Conservation (phyloP, 2,888 invertebrate genomes). For the Lutraria lutraria region DNA sequence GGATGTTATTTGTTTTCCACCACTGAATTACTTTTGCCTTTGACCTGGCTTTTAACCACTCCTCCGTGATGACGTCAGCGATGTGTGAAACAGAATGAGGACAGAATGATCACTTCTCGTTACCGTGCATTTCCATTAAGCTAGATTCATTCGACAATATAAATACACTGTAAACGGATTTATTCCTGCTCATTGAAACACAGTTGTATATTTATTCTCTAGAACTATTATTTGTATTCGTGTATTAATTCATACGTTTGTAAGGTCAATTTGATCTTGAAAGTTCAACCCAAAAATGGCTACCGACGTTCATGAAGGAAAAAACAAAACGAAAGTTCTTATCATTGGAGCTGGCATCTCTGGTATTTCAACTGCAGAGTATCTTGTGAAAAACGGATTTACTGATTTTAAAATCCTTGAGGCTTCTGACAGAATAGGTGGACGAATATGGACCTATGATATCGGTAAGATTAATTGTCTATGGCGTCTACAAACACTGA, state of each 20-base stretch:
- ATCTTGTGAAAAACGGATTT: slow-evolving; percentile 81
- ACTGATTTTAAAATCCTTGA: slow-evolving; percentile 85
- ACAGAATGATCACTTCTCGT: slow-evolving; percentile 51
- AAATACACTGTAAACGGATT: background rate
- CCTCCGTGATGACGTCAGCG: slow-evolving; percentile 60
- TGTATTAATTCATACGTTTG: slow-evolving; percentile 18
- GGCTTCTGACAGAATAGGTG: slow-evolving; percentile 84
- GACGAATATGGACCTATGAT: slow-evolving; percentile 85
- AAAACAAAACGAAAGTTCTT: slow-evolving; percentile 77
- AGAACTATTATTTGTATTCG: background rate
- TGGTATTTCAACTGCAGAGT: slow-evolving; percentile 84
- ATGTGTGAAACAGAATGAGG: slow-evolving; percentile 34
- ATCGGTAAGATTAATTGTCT: slow-evolving; percentile 76
- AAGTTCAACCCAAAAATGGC: slow-evolving; percentile 57
- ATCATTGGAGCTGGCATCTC: slow-evolving; percentile 86
- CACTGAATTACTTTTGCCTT: slow-evolving; percentile 33
- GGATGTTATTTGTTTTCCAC: background rate
- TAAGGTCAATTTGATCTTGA: slow-evolving; percentile 48
- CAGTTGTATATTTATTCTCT: background rate
- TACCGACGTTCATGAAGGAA: slow-evolving; percentile 63
- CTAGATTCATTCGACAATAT: slow-evolving; percentile 18
- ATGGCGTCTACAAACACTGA: background rate
- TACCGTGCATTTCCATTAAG: slow-evolving; percentile 45
- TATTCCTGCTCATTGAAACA: background rate
- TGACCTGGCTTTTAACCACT: slow-evolving; percentile 56